Evolutionary conservation across 2,113 vertebrate genomes (phyloP).

Genomic region (Amphilophus citrinellus): DNA sequence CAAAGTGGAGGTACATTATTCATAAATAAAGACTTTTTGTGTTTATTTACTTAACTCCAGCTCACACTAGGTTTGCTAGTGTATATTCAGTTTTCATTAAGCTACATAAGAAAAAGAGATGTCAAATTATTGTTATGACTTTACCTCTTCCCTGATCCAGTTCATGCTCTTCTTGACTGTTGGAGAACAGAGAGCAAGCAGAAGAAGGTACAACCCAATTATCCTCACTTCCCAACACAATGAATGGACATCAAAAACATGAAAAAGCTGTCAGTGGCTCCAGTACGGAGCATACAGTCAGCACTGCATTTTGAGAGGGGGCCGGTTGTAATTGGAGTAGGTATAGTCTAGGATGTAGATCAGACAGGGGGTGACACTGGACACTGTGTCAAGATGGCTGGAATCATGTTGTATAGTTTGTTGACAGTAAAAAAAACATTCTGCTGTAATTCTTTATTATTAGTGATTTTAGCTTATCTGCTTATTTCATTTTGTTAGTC

Average conservation of each 20-base stretch:
- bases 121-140: background rate
- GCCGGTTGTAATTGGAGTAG: slow-evolving; percentile 81
- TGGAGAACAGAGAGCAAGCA: background rate
- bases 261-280: slow-evolving; percentile 87
- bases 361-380: slow-evolving; percentile 52
- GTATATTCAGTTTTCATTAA: background rate
- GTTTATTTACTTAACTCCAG: background rate
- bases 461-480: background rate
- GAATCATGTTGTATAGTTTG: background rate
- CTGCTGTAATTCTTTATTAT: background rate
- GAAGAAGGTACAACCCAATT: background rate
- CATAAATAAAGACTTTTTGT: background rate
- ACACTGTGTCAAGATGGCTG: background rate
- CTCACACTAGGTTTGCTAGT: background rate
- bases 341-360: slow-evolving; percentile 75
- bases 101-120: background rate
- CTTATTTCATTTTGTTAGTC: background rate
- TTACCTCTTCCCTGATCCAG: background rate
- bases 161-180: background rate
- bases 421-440: slow-evolving; percentile 7
- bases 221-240: slow-evolving; percentile 39
- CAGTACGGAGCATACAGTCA: slow-evolving; percentile 38
- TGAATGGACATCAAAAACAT: slow-evolving; percentile 87
- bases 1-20: background rate
- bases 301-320: slow-evolving; percentile 34